A percentile compares a stretch with the other conserved stretches of the same genome.
phyloP scores from a whole-genome alignment of 2,888 invertebrate species.

The Pharmacophagus antenor region DNA sequence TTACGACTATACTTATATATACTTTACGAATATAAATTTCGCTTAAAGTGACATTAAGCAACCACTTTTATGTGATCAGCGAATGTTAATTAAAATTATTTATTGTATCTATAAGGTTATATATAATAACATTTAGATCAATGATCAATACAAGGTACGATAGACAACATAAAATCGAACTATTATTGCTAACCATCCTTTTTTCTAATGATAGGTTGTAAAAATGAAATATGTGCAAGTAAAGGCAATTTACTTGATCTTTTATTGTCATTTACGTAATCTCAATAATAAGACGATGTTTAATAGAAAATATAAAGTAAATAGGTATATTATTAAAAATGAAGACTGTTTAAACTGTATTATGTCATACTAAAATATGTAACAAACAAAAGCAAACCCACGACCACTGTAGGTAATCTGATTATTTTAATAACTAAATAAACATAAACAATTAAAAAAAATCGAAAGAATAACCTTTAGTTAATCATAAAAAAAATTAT shows the following conservation, averaged over 20 bases:
- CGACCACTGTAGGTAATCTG: neutral
- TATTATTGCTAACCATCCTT: neutral
- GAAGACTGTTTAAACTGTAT: neutral
- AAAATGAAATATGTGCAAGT: neutral
- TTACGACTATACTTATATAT: too few relatives aligned
- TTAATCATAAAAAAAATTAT: too few relatives aligned
- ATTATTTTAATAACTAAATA: too few relatives aligned
- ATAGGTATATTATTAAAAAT: neutral
- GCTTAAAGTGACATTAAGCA: too few relatives aligned
- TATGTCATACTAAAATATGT: too few relatives aligned
- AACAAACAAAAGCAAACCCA: neutral
- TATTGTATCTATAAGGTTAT: too few relatives aligned
- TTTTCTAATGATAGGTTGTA: neutral
- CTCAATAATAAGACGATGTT: neutral
- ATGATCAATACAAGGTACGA: neutral
- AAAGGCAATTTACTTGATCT: neutral
- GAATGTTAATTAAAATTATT: too few relatives aligned
- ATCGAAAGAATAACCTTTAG: neutral
- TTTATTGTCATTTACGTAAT: neutral
- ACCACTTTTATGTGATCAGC: too few relatives aligned
- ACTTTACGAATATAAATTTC: too few relatives aligned
- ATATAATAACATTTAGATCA: neutral
- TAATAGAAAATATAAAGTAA: neutral
- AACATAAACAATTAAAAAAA: neutral
- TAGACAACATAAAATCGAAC: neutral